Evolutionary conservation across 2,113 vertebrate genomes (phyloP).

Genomic region (Odontesthes bonariensis): DNA sequence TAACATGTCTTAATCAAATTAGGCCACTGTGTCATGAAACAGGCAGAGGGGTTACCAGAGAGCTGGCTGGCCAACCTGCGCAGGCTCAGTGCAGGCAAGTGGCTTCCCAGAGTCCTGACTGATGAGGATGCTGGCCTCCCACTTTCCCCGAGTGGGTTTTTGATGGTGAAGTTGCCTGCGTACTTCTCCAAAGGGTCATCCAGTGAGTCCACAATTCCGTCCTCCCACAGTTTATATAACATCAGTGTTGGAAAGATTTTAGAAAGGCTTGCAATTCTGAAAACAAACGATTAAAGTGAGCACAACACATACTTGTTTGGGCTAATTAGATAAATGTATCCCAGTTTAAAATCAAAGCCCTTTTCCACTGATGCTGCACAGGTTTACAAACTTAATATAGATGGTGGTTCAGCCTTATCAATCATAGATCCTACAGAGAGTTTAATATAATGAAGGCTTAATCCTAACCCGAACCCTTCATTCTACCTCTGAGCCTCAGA

Average conservation of each 20-base stretch:
- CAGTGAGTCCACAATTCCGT: slow-evolving; percentile 86
- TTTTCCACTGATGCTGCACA: no score
- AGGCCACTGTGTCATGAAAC: background rate
- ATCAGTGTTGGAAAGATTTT: slow-evolving; percentile 94
- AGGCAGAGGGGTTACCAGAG: slow-evolving; percentile 64
- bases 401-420: no score
- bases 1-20: no score
- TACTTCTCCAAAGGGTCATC: slow-evolving; percentile 92
- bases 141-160: slow-evolving; percentile 86
- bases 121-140: slow-evolving; percentile 62
- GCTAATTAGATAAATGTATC: slow-evolving; percentile 9
- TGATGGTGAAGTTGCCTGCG: slow-evolving; percentile 85
- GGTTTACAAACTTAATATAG: no score
- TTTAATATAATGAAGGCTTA: no score
- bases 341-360: slow-evolving; percentile 5
- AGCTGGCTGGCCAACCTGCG: slow-evolving; percentile 92
- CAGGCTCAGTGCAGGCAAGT: slow-evolving; percentile 84
- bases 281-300: background rate
- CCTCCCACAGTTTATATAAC: slow-evolving; percentile 94
- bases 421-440: no score
- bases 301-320: no score
- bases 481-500: no score
- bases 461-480: no score
- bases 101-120: slow-evolving; percentile 39
- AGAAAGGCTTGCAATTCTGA: slow-evolving; percentile 91